These are phyloP conservation scores for Cyaniris semiargus DNA, from an alignment of 2,888 invertebrate genomes.

Conservation along the genomic window DNA sequence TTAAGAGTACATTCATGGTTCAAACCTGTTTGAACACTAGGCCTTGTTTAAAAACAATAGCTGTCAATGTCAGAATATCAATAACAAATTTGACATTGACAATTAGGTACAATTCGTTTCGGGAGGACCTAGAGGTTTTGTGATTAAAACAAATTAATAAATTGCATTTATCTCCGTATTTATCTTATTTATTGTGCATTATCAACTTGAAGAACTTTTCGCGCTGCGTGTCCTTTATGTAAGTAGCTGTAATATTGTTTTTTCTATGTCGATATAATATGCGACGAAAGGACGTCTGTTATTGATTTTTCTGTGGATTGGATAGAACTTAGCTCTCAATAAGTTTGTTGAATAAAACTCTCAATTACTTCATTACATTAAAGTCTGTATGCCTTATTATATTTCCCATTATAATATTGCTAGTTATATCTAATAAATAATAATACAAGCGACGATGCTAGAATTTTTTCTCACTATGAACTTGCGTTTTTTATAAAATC, in stretches of 20 bases:
- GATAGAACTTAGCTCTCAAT: constrained; percentile 26
- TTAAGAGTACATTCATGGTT: too few relatives aligned
- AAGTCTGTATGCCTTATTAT: background rate
- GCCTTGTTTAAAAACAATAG: background rate
- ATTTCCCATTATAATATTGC: background rate
- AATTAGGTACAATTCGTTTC: background rate
- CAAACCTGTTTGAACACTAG: too few relatives aligned
- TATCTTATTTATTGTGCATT: background rate
- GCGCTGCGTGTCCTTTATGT: background rate
- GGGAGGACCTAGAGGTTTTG: background rate
- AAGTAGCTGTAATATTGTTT: background rate
- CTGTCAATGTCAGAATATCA: background rate
- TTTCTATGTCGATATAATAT: background rate
- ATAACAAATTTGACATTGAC: constrained; percentile 22
- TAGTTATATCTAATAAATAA: background rate
- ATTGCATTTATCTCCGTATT: constrained; percentile 8
- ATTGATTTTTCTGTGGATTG: constrained; percentile 38
- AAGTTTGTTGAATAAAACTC: constrained; percentile 13
- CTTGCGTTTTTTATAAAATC: background rate
- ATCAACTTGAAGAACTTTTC: background rate
- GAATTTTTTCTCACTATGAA: background rate
- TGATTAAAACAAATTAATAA: constrained; percentile 19
- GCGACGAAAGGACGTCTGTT: constrained; percentile 29
- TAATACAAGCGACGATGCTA: background rate
- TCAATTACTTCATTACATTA: background rate